Evolutionary conservation across 2,888 invertebrate species (phyloP), one percentile per base, ranked within the genome.

Genomic region (Drepana falcataria): DNA sequence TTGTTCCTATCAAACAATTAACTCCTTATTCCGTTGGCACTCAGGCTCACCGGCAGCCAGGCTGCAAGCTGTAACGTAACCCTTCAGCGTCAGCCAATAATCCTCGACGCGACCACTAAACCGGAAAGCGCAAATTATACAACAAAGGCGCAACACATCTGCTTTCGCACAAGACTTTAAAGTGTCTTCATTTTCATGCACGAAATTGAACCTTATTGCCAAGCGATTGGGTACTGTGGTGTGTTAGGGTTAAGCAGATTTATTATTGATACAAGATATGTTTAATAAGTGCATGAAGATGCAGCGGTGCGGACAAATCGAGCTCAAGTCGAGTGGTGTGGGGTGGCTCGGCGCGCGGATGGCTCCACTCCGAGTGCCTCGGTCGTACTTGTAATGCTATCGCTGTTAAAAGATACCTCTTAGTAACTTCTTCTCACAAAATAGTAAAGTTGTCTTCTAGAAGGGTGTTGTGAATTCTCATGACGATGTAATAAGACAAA

Each of bases 61-160:
- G 44, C 9, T 6, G 1, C 6, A 44, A 2, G 40, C 44, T 2
- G 77, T 79, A 82, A 80, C 79, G 71, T 78, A 81, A 75, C 81
- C 80, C 81, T 73, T 75, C 64, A 63, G 59, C 59, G 53, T 56
- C 57, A 58, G 59, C 60, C 57, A 62, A 59, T 60, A 66, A 55
- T 49, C 68, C 78, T 83, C 83, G 89, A 89, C 89, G 84, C 79
- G 76, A 76, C 71, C 88, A 87, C 60, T 87, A 84, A 83, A 84
- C 89, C 87, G 89, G 90, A 89, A 90, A 85, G 83, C 85, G 86
- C 87, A 85, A 89, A 89, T 88, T 87, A 83, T 80, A 85, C 89
- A 90, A 90, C 90, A 90, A 90, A 90, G 87, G 84, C 77, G 79
- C 81, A 79, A 85, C 86, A 87, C 89, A 90, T 89, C 90, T 90